Percentiles rank a stretch among this genome's conserved stretches.
Conservation (phyloP, 1,140 invertebrate species). For the Drosophila ogumai region DNA sequence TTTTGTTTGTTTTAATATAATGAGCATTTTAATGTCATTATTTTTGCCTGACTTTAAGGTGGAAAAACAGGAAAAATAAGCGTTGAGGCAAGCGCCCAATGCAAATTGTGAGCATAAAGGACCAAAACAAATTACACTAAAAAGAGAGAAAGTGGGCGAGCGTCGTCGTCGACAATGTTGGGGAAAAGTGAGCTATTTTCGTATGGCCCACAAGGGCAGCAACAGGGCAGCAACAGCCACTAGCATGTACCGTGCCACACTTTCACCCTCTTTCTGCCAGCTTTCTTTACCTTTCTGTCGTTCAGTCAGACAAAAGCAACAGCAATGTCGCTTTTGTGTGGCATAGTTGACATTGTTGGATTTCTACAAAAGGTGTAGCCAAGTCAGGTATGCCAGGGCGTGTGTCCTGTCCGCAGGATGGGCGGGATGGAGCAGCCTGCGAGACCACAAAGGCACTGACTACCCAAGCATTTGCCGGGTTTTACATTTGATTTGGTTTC, state of each 20-base stretch:
- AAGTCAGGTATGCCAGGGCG: constrained; percentile 42
- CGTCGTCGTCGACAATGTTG: constrained; percentile 27
- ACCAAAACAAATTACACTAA: constrained; percentile 47
- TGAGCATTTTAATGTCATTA: constrained; percentile 77
- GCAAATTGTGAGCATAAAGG: constrained; percentile 34
- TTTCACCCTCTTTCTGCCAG: constrained; percentile 22
- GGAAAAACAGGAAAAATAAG: constrained; percentile 7
- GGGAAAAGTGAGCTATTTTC: constrained; percentile 45
- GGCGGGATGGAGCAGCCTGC: constrained; percentile 1
- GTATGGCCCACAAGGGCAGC: constrained; percentile 37
- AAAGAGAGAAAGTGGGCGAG: constrained; percentile 16
- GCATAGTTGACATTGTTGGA: constrained; percentile 83
- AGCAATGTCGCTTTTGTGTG: constrained; percentile 81
- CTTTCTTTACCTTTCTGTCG: neutral
- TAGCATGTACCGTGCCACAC: constrained; percentile 37
- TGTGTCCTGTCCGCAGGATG: constrained; percentile 7
- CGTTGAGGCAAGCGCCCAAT: neutral
- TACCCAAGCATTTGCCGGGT: constrained; percentile 31
- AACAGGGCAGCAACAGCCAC: constrained; percentile 24
- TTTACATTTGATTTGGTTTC: constrained; percentile 79
- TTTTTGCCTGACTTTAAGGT: constrained; percentile 48
- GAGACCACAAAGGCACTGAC: constrained; percentile 46
- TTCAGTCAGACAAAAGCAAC: constrained; percentile 70
- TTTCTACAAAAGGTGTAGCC: constrained; percentile 76
- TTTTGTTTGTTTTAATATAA: constrained; percentile 60